These are phyloP conservation scores for Suillia variegata DNA, from an alignment of 2,888 invertebrate species.

Conservation along the genomic window DNA sequence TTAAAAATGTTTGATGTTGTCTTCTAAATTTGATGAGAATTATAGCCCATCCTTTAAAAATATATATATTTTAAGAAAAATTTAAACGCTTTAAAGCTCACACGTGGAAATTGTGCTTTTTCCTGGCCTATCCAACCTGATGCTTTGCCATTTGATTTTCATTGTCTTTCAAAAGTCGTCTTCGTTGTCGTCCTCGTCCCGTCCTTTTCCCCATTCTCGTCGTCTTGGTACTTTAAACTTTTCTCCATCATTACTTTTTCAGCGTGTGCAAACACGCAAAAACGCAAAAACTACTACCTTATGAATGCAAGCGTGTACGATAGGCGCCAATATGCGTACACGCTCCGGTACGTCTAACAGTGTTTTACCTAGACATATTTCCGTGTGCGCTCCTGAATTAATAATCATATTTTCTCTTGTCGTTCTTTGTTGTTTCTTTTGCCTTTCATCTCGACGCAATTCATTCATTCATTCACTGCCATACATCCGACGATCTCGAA, in stretches of 20 bases:
- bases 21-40: no score
- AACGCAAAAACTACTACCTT: not conserved
- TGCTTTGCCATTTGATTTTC: not conserved
- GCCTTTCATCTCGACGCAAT: not conserved
- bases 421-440: not conserved
- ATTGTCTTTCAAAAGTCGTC: not conserved
- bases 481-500: not conserved
- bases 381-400: not conserved
- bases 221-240: not conserved
- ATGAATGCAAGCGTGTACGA: not conserved
- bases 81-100: no score
- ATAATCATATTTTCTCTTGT: not conserved
- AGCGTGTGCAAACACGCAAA: not conserved
- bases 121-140: not conserved
- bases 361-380: constrained; percentile 3
- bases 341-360: no score
- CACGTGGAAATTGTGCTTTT: no score
- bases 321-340: no score
- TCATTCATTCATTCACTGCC: not conserved
- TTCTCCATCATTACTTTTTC: not conserved
- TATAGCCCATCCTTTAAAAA: no score
- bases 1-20: no score
- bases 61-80: no score
- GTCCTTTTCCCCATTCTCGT: not conserved
- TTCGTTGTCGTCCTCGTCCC: not conserved